Base-by-base conservation (phyloP, 1,140 invertebrate species). In the Pteromalus puparum region DNA sequence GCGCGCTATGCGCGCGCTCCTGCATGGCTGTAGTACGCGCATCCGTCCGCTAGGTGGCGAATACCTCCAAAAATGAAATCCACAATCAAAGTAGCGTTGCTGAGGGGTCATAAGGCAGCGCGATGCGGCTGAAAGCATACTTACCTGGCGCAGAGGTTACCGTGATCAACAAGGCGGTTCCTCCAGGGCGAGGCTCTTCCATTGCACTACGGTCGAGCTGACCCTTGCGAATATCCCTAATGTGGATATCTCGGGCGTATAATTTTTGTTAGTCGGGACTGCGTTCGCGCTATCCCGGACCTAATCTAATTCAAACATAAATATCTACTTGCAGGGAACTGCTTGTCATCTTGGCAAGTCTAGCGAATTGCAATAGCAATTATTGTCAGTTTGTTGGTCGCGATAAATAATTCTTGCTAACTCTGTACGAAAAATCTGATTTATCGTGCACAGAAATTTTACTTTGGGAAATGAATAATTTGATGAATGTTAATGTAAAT, bases 191-290 rank as follows among this genome's bases (percentile, higher is more conserved):
- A 95, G 94, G 92, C 93, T 81, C 80, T 81, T 72, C 72, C 74
- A 81, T 81, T 81, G 74, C 72, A 83, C 82, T 46, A 68, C 82
- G 82, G 74, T 76, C 46, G 82, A 75, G 94, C 92, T 95, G n/a
- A n/a, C n/a, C n/a, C n/a, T 93, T 95, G 94, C 95, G 94, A 95
- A 95, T 95, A 93, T 93, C 93, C 94, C 94, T 94, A 95, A 94
- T 94, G 93, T 74, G 68, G 78, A 80, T 84, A 84, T 84, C 67
- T 83, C 42, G 77, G 76, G 74, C 67, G 67, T 84, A 84, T 73
- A 79, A 84, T 84, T 79, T 84, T 84, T 84, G 68, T 78, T 84
- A 84, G 61, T 21, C 68, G 68, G 28, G 46, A 84, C 30, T 84
- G 74, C 74, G 67, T 79, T 78, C 82, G 65, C 53, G 76, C 67